These are phyloP conservation scores for Drosophila meridiana DNA, from an alignment of 2,888 invertebrate species.

Conservation along the genomic window DNA sequence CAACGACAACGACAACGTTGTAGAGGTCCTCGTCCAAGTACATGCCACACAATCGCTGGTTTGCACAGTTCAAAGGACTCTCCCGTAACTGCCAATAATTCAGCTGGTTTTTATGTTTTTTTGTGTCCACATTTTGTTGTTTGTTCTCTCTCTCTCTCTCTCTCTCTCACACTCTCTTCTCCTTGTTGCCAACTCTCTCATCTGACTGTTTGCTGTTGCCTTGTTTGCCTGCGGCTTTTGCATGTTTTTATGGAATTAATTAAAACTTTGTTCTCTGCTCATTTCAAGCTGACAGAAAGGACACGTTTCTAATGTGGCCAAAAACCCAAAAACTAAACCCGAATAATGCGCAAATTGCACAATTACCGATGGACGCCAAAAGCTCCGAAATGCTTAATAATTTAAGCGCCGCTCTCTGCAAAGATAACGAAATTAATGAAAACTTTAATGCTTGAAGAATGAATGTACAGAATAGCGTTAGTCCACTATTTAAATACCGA, in stretches of 20 bases:
- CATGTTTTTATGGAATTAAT: constrained; percentile 76
- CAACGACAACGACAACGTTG: constrained; percentile 35
- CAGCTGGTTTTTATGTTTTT: constrained; percentile 54
- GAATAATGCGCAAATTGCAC: constrained; percentile 26
- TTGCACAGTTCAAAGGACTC: constrained; percentile 66
- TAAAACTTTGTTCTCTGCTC: constrained; percentile 69
- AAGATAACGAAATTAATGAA: background rate
- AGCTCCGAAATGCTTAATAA: background rate
- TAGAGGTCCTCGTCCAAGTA: constrained; percentile 18
- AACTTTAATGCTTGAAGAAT: background rate
- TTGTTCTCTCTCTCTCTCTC: constrained; percentile 13
- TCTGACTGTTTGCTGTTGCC: constrained; percentile 38
- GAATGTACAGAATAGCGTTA: background rate
- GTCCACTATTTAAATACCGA: background rate
- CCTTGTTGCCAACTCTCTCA: constrained; percentile 2
- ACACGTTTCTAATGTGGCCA: constrained; percentile 42
- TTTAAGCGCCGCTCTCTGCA: no score
- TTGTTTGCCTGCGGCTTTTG: constrained; percentile 67
- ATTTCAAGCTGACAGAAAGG: constrained; percentile 47
- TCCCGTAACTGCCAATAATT: constrained; percentile 71
- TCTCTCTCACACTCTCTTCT: background rate
- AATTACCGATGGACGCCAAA: constrained; percentile 33
- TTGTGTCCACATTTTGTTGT: constrained; percentile 41
- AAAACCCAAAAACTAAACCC: constrained; percentile 30
- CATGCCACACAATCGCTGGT: constrained; percentile 39